phyloP scores from a whole-genome alignment of 2,113 vertebrate genomes.

The Pelodiscus sinensis region DNA sequence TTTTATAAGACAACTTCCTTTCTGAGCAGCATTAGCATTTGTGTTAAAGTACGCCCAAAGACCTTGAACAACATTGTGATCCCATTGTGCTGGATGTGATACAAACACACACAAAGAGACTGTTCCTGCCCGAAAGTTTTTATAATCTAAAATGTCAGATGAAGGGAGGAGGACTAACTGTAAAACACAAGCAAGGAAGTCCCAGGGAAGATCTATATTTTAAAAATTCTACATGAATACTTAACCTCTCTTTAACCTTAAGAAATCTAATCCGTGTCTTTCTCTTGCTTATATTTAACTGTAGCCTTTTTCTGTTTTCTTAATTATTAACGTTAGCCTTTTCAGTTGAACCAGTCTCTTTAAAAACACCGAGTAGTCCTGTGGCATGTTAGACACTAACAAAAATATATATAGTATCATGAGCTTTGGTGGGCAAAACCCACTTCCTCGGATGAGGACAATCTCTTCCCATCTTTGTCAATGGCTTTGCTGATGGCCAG shows the following conservation, averaged over 20 bases:
- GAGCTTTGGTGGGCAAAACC: no score
- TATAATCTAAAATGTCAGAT: background rate
- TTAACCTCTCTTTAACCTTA: background rate
- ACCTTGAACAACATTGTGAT: background rate
- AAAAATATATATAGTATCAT: no score
- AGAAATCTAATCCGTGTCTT: background rate
- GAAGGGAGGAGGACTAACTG: background rate
- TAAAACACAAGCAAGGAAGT: background rate
- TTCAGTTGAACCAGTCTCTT: background rate
- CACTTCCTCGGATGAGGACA: no score
- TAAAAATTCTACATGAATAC: background rate
- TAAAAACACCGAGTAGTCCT: background rate
- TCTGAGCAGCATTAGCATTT: background rate
- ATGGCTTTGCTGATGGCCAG: background rate
- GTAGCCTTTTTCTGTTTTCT: background rate
- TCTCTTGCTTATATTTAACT: background rate
- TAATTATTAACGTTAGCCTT: background rate
- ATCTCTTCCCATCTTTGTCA: background rate
- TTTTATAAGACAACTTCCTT: background rate
- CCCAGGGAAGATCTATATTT: background rate
- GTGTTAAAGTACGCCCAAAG: background rate
- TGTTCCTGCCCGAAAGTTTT: background rate
- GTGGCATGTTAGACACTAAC: no score
- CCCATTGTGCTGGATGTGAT: fast-evolving
- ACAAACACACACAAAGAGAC: fast-evolving